A percentile compares a stretch with the other conserved stretches of the same genome.
These are phyloP conservation scores for Drosophila sordidula DNA, from an alignment of 2,888 invertebrate species.

Conservation along the genomic window DNA sequence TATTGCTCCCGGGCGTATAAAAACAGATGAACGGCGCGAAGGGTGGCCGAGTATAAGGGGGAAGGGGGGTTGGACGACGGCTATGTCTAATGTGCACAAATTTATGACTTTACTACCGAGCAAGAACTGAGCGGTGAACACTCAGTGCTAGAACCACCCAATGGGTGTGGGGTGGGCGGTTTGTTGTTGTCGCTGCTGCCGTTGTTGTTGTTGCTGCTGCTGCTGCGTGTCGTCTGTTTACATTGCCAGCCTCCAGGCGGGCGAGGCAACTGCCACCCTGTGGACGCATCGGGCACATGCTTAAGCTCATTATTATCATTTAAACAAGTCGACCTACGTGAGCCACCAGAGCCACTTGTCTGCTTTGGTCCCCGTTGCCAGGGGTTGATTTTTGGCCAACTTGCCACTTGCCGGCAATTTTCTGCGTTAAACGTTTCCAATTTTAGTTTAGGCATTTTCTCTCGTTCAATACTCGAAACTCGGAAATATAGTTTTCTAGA, in stretches of 20 bases:
- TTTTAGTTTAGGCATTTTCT: slow-evolving; percentile 14
- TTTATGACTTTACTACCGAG: slow-evolving; percentile 79
- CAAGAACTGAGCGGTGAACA: slow-evolving; percentile 13
- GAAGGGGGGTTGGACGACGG: slow-evolving; percentile 56
- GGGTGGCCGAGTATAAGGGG: slow-evolving; percentile 1
- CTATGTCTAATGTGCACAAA: slow-evolving; percentile 83
- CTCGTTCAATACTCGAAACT: slow-evolving; percentile 25
- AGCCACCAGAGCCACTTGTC: slow-evolving; percentile 46
- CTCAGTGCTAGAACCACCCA: too few relatives aligned
- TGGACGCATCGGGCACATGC: slow-evolving; percentile 63
- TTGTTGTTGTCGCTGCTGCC: slow-evolving; percentile 45
- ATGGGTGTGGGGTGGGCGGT: slow-evolving; percentile 47
- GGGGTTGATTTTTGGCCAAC: slow-evolving; percentile 58
- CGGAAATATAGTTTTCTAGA: slow-evolving; percentile 34
- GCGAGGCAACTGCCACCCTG: slow-evolving; percentile 56
- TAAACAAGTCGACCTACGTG: slow-evolving; percentile 77
- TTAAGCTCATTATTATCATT: slow-evolving; percentile 82
- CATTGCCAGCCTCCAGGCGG: slow-evolving; percentile 61
- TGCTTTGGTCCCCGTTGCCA: slow-evolving; percentile 17
- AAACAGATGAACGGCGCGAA: slow-evolving; percentile 77
- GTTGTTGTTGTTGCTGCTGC: too few relatives aligned
- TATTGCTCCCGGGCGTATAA: slow-evolving; percentile 84
- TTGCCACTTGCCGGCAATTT: slow-evolving; percentile 43
- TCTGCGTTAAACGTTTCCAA: slow-evolving; percentile 72
- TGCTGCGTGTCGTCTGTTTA: slow-evolving; percentile 55